Base-by-base conservation (phyloP, 37 sponge, comb jelly and placozoan species). In the Oscarella lobularis region DNA sequence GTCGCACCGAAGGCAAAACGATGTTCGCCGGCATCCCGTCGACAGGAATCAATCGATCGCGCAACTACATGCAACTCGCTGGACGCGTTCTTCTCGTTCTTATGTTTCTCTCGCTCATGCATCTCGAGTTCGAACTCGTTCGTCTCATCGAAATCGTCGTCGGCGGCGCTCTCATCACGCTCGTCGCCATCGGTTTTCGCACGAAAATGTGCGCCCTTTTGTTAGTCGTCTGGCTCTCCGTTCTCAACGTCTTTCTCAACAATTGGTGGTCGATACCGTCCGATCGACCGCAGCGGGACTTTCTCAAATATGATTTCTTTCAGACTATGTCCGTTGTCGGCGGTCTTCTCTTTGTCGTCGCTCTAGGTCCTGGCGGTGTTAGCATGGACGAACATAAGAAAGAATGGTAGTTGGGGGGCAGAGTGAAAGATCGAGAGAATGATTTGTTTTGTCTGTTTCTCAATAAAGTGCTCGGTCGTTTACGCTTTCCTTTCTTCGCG, bases 11-110 rank as follows among this genome's bases (percentile, higher is more conserved):
- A 48, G 87, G 73, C 14, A 97, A 97, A 80, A 85, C 87, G 2
- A 97, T 97, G 88, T 93, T 97, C 84, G 98, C 98, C 36, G 98
- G 98, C n/a, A 75, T 97, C 3, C 98, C 98, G 1, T 76, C 87
- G 34, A 75, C 84, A 66, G 95, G 86, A 5, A 83, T 68, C 67
- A 96, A 90, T 78, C 83, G 84, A 78, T 82, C 76, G 30, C 92
- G 87, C 71, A 93, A 81, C 85, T 97, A 97, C 83, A 90, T 97
- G 89, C 95, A 94, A 69, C 87, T 97, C 14, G 92, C 95, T 35
- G 98, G 98, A 3, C 75, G 98, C 6, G 67, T 97, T 4, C 83
- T 97, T 33, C 88, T 97, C 39, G 85, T 94, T 40, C 83, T 97
- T 81, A 97, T 97, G 98, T 97, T 97, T 79, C 79, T 97, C 3